Base-by-base conservation (phyloP, 2,888 invertebrate species). In the Zaprionus lineosus region DNA sequence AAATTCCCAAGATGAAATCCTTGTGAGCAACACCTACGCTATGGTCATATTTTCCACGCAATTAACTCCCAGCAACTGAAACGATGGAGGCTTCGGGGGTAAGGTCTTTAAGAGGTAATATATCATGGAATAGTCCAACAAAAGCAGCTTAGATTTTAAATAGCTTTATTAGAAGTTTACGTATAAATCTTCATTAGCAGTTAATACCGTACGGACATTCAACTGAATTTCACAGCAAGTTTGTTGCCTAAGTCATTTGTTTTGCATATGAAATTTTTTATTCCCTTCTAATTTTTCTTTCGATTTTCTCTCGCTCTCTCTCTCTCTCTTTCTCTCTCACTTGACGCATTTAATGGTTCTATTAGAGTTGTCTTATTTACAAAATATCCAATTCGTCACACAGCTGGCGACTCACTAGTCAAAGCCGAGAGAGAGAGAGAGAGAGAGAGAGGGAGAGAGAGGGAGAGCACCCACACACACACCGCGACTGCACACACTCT, bases 301-400 rank as follows among this genome's bases (percentile, higher is more conserved):
- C n/a, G n/a, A n/a, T n/a, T 26, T 16, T 15, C 9, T 63, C 26
- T 44, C n/a, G 26, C 19, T n/a, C n/a, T n/a, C n/a, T n/a, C n/a
- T n/a, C n/a, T n/a, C n/a, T n/a, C n/a, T n/a, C n/a, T n/a, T 26
- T 16, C 16, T 9, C 55, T 26, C 39, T n/a, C 6, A 24, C 24
- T 24, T 8, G n/a, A 7, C 4, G 3, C 52, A 19, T 47, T 19
- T 24, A 26, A 40, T 28, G 8, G 37, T 28, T 36, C 50, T 57
- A 36, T 55, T 59, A 47, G 44, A 65, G 50, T 59, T 50, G 59
- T 58, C 44, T 79, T 79, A 75, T 79, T 66, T 83, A 75, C 67
- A 65, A 51, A 85, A 81, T 65, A 86, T 37, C 15, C 53, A 53
- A 79, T 86, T 69, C 77, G 84, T 84, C 82, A 77, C 86, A 61